Evolutionary conservation across 2,797 vertebrate genomes (phyloP), one percentile per base, ranked within the genome.

Genomic region (Hydrophis major): DNA sequence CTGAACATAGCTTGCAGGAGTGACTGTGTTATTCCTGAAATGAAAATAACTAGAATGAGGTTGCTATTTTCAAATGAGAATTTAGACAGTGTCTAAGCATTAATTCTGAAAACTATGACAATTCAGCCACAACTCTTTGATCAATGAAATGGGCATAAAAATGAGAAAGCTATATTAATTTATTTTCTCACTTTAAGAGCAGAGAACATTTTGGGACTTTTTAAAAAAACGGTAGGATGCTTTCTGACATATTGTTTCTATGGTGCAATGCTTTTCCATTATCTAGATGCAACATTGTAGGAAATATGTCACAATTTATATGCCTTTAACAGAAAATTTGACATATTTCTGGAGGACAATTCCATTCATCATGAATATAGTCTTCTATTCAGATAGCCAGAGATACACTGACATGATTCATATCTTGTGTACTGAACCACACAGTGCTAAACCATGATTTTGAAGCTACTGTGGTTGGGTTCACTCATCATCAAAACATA

Each of bases 1-100:
- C 25, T 91, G 91, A 89, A 92, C 32, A 89, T 6, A 88, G 88
- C 91, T 96, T 90, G 28, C 32, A 89, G 6, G 66, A 2, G 92
- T 22, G 69, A 87, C 22, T 57, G 57, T 78, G 20, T 61, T 91
- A 59, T 10, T 88, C 42, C 28, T 92, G 90, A 25, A 78, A 94
- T 91, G 93, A 94, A 92, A 69, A 93, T 59, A 50, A 25, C 88
- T 88, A 8, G 14, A 10, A 27, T 8, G 63, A 63, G 13, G 7
- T 92, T 86, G 60, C 50, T 61, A 53, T n/a, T 91, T 16, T 20
- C 42, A 91, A 10, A 1, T 28, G 83, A 83, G 59, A 53, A 63
- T 63, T 37, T 27, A 53, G 32, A 18, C 2, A 16, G 14, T 25
- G 55, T 22, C 50, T 83, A 20, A 53, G n/a, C 37, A 42, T 28